Evolutionary conservation across 2,113 vertebrate genomes (phyloP).

Genomic region (Ceuthmochares aereus): DNA sequence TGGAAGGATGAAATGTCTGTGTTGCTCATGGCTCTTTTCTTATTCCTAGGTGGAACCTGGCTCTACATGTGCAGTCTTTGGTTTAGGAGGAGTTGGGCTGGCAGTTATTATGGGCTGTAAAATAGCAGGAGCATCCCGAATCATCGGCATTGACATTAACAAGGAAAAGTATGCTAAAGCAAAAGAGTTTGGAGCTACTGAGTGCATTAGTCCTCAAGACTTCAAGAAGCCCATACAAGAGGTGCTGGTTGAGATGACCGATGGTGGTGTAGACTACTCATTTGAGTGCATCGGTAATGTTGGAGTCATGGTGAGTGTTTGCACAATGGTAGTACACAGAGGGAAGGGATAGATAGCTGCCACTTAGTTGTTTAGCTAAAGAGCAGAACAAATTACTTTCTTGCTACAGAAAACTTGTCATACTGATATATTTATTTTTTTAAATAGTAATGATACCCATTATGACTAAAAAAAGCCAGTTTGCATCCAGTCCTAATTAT

Average conservation of each 20-base stretch:
- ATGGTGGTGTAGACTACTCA: conserved; percentile 82
- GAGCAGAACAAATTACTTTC: neutral
- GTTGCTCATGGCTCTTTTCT: neutral
- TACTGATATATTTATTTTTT: neutral
- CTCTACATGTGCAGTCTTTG: conserved; percentile 81
- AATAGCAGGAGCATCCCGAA: conserved; percentile 78
- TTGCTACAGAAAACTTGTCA: neutral
- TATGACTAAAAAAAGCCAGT: neutral
- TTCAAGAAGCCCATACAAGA: conserved; percentile 82
- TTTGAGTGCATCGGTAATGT: conserved; percentile 86
- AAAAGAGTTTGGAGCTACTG: conserved; percentile 81
- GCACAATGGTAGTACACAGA: accelerated
- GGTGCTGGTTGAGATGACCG: conserved; percentile 78
- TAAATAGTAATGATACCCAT: neutral
- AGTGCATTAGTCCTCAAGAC: conserved; percentile 80
- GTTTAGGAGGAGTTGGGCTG: conserved; percentile 83
- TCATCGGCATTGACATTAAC: conserved; percentile 82
- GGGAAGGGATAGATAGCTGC: neutral
- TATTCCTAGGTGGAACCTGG: conserved; percentile 78
- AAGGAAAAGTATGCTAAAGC: conserved; percentile 81
- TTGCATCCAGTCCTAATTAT: neutral
- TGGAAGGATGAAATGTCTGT: neutral
- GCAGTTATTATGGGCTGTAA: conserved; percentile 84
- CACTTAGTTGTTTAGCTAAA: neutral
- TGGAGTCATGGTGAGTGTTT: conserved; percentile 78